Base-by-base conservation (phyloP, 2,113 vertebrate species). In the Lanius collurio region DNA sequence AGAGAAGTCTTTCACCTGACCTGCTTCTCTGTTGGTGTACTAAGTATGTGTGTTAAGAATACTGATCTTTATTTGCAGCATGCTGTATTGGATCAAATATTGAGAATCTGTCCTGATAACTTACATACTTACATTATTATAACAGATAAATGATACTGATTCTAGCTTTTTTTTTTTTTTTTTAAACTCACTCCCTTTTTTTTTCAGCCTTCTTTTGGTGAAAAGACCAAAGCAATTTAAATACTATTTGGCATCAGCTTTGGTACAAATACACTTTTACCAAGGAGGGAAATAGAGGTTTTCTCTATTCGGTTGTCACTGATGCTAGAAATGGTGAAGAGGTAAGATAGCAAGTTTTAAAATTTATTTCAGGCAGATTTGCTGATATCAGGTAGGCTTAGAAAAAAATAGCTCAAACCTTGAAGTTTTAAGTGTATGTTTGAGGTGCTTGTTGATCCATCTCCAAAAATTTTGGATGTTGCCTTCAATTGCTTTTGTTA, bases 41-140 rank as follows among this genome's bases (percentile, higher is more conserved):
- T 78, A 37, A 46, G 55, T 52, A 20, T 50, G 10, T 50, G 74
- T 87, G 70, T 71, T 93, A 62, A 59, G 90, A 95, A 85, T 95
- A 57, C 64, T 31, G 6, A 71, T 82, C 28, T 57, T 56, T 76
- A 60, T 76, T 96, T 69, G 53, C 4, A 3, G 27, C 22, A 23
- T 69, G 31, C 24, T 87, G 26, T 69, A 49, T 31, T 70, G 56
- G 9, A 89, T 87, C 64, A 67, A 37, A 23, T 41, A 60, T 10
- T 67, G 50, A 87, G 73, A 76, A 74, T 44, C 46, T 53, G 17
- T 49, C 37, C 76, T 89, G 28, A 30, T 71, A 65, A 74, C 24
- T 87, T 68, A 47, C 0, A 2, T 52, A 74, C 24, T 87, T 68
- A 47, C 0, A 2, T 52, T 89, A 55, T 47, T 93, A 30, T 41